phyloP scores from a whole-genome alignment of 2,888 invertebrate species.

The Sipha maydis region DNA sequence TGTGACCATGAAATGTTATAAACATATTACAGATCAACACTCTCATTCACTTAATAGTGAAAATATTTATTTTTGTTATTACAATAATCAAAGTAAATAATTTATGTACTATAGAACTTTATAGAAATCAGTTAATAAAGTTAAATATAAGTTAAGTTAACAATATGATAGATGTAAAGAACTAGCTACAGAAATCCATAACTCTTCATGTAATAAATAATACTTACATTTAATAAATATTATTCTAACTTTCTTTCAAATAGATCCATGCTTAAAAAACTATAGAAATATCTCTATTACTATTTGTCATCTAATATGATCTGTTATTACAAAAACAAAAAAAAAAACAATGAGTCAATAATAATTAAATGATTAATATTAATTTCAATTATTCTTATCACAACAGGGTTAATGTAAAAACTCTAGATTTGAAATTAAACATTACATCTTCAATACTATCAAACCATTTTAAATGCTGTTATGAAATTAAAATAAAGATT shows the following conservation, averaged over 20 bases:
- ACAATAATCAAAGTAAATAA: not conserved
- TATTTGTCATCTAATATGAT: constrained; percentile 11
- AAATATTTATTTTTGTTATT: not conserved
- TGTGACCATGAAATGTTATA: constrained; percentile 26
- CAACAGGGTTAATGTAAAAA: constrained; percentile 22
- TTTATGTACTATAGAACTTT: constrained; percentile 26
- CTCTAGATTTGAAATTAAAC: constrained; percentile 15
- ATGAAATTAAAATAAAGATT: constrained; percentile 23
- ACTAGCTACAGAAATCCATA: constrained; percentile 14
- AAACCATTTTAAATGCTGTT: constrained; percentile 53
- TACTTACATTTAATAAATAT: not conserved
- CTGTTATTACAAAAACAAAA: not conserved
- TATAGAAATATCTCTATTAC: constrained; percentile 28
- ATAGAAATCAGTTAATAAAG: constrained; percentile 9
- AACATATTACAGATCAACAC: constrained; percentile 45
- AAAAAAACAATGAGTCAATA: constrained; percentile 15
- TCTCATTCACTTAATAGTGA: not conserved
- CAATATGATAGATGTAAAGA: constrained; percentile 18
- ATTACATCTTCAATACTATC: constrained; percentile 7
- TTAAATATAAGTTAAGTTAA: constrained; percentile 18
- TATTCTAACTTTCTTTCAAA: constrained; percentile 29
- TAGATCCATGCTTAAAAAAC: not conserved
- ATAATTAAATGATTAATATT: constrained; percentile 34
- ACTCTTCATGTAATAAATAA: not conserved
- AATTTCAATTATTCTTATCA: constrained; percentile 27